Evolutionary conservation across 1,140 invertebrate species (phyloP), one percentile per base, ranked within the genome.

Genomic region (Ceratina japonica): DNA sequence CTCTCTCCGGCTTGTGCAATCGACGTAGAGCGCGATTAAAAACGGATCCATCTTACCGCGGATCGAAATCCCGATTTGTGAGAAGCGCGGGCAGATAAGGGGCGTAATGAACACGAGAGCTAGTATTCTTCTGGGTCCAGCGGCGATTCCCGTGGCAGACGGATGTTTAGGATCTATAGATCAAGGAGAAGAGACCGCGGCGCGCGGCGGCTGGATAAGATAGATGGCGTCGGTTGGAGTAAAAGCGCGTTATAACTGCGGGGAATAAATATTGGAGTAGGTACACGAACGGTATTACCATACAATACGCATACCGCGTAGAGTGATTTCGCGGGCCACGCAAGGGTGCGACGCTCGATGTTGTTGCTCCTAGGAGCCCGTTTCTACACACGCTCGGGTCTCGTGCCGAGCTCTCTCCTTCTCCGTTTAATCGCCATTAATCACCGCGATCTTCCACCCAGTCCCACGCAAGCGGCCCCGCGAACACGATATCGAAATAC

Each of bases 291-390:
- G 63, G 70, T 82, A 87, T 87, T 87, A 87, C 83, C 86, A 87
- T 87, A 87, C 86, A 87, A 87, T 87, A 87, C 86, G 84, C 86
- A 86, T 86, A 86, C 86, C 85, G 85, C 82, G 79, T 87, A 84
- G 81, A 87, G 56, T 79, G 76, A 83, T 83, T 86, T 77, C 20
- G 80, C 86, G 82, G 75, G 86, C 85, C 86, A 79, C 73, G 79
- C 83, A 83, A 85, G 86, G 86, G 86, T 86, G 86, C 84, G 86
- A 87, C 86, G 80, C 73, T 82, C 52, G 77, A 58, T 75, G 82
- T 80, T 83, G 82, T 83, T 71, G 68, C 83, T 84, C 83, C 52
- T 84, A 80, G 83, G 37, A 84, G 63, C 68, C 73, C 73, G 74
- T 76, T 73, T 75, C 82, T 61, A n/a, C 56, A 31, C 75, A 76